A percentile compares a stretch with the other conserved stretches of the same genome.
Evolutionary conservation across 53 echinoderm and acorn worm genomes (phyloP).

Genomic region (Henricia sp.): DNA sequence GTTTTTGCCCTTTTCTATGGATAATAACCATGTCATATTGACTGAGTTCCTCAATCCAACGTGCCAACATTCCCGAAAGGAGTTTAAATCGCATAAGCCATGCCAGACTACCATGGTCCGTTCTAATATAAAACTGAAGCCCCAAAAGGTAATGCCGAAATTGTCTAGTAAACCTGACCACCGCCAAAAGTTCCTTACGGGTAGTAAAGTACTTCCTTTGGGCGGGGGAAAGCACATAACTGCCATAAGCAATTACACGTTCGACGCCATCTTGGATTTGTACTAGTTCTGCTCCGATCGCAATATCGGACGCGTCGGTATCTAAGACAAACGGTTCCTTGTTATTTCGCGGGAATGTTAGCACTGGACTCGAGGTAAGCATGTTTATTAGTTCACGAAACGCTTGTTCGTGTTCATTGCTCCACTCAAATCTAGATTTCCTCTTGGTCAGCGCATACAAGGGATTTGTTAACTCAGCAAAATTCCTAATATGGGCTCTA

Average conservation of each 20-base stretch:
- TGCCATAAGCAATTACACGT: slow-evolving; percentile 30
- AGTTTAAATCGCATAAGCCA: slow-evolving; percentile 51
- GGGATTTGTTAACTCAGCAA: slow-evolving; percentile 13
- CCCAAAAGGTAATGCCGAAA: slow-evolving; percentile 51
- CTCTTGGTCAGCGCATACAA: not conserved
- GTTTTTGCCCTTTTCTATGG: slow-evolving; percentile 9
- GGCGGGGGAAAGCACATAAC: slow-evolving; percentile 15
- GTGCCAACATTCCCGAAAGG: slow-evolving; percentile 38
- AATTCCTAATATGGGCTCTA: slow-evolving; percentile 23
- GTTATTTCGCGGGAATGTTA: slow-evolving; percentile 17
- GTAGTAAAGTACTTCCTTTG: slow-evolving; percentile 52
- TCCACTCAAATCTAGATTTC: slow-evolving; percentile 5
- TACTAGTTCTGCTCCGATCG: slow-evolving; percentile 28
- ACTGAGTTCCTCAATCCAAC: slow-evolving; percentile 69
- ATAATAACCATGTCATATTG: slow-evolving; percentile 16
- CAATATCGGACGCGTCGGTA: slow-evolving; percentile 46
- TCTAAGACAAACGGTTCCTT: slow-evolving; percentile 10
- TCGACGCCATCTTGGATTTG: slow-evolving; percentile 43
- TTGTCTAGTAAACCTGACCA: slow-evolving; percentile 34
- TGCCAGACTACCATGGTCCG: slow-evolving; percentile 56
- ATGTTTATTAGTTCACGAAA: not conserved
- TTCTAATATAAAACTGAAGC: slow-evolving; percentile 35
- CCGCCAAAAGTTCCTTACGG: slow-evolving; percentile 48
- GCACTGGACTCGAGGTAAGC: not conserved
- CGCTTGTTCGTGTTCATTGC: not conserved